Evolutionary conservation across 2,888 invertebrate species (phyloP).

Genomic region (Diogma glabrata): DNA sequence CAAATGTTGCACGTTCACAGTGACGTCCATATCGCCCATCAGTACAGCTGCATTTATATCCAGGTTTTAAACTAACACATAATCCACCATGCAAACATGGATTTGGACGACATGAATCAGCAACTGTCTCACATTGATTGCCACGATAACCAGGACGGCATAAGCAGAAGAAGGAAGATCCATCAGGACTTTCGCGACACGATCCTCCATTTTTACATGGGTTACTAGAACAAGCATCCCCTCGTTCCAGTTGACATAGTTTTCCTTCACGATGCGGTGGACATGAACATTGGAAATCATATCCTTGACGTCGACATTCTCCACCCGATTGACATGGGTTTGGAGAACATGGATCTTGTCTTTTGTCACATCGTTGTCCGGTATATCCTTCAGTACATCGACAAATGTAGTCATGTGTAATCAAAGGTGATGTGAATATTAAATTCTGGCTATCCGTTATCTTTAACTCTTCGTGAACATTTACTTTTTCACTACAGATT

Average conservation of each 20-base stretch:
- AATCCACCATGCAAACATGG: slow-evolving; percentile 86
- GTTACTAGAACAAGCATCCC: slow-evolving; percentile 71
- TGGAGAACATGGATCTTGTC: slow-evolving; percentile 83
- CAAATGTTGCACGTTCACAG: slow-evolving; percentile 82
- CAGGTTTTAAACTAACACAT: slow-evolving; percentile 79
- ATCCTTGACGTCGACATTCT: slow-evolving; percentile 71
- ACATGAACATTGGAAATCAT: slow-evolving; percentile 75
- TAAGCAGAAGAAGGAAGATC: slow-evolving; percentile 80
- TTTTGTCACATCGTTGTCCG: slow-evolving; percentile 68
- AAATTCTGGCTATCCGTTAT: slow-evolving; percentile 71
- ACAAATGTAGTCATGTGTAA: slow-evolving; percentile 67
- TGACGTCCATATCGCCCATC: slow-evolving; percentile 82
- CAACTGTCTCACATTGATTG: slow-evolving; percentile 76
- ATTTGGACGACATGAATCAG: slow-evolving; percentile 84
- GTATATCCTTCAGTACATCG: slow-evolving; percentile 75
- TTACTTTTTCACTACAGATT: slow-evolving; percentile 58
- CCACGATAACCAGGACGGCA: slow-evolving; percentile 88
- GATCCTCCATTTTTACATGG: slow-evolving; percentile 88
- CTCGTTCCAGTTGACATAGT: slow-evolving; percentile 70
- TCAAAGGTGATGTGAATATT: slow-evolving; percentile 70
- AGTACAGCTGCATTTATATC: slow-evolving; percentile 74
- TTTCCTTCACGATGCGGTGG: slow-evolving; percentile 68
- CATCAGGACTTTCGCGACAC: slow-evolving; percentile 77
- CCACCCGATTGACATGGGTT: slow-evolving; percentile 80
- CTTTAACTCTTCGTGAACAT: slow-evolving; percentile 54